Evolutionary conservation across 2,888 invertebrate genomes (phyloP), one percentile per base, ranked within the genome.

Genomic region (Tetranychus truncatus): DNA sequence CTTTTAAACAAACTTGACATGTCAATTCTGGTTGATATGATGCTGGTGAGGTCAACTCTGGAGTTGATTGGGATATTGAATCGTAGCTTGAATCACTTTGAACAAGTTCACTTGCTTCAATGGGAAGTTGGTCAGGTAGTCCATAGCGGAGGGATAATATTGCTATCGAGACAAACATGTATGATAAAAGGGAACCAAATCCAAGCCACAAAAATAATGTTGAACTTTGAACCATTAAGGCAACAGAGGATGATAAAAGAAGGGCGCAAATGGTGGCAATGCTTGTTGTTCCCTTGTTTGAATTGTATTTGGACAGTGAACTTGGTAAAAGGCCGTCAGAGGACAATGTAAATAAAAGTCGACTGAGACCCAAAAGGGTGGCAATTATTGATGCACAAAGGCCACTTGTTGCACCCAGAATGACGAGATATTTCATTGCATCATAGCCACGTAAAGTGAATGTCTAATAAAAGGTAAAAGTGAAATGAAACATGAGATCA

Each of bases 301-400:
- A n/a, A 15, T 67, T 71, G 24, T 77, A 74, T n/a, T 72, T 44
- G 7, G 76, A 73, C 66, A 76, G 72, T 71, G 76, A 65, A 45
- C 65, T 55, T 34, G 78, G 78, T 9, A 79, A 74, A 1, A 79
- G 74, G 18, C 79, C 79, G 34, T 79, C 79, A 6, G 55, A 55
- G 55, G 55, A 55, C 55, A 55, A 1, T 2, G 55, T 55, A 15
- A 55, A 65, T 75, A 79, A 20, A 3, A 79, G 69, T 11, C 78
- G 77, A 24, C 75, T 74, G 20, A 78, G 74, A 9, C 76, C 75
- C 11, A 78, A 74, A 1, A 78, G 67, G 3, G 78, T 76, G 3
- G 78, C 79, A 1, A 74, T 73, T 3, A 75, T 34, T 21, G 79
- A 77, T n/a, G 78, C 73, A 6, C 76, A 66, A 1, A 79, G 75